Evolutionary conservation across 2,113 vertebrate genomes (phyloP).

Genomic region (Chauna torquata): DNA sequence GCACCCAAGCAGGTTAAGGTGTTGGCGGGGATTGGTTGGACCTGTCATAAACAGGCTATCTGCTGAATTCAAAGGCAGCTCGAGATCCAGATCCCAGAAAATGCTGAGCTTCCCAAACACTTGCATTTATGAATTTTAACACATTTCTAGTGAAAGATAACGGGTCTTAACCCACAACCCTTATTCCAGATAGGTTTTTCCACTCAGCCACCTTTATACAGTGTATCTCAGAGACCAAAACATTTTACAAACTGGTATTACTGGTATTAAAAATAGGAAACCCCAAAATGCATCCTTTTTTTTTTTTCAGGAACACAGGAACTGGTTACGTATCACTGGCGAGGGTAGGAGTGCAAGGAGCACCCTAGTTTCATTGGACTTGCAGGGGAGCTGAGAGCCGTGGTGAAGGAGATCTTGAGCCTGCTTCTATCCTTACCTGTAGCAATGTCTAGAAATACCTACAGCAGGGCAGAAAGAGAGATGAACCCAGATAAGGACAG

Average conservation of each 20-base stretch:
- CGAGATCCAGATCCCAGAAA: background rate
- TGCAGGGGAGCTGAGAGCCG: background rate
- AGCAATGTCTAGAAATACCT: background rate
- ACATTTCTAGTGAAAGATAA: background rate
- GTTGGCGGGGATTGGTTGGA: background rate
- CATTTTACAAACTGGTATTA: background rate
- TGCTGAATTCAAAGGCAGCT: background rate
- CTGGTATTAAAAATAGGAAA: background rate
- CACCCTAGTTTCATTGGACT: background rate
- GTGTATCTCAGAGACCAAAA: background rate
- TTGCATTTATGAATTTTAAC: background rate
- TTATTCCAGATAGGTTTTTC: background rate
- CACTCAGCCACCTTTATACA: background rate
- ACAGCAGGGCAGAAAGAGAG: background rate
- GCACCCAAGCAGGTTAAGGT: background rate
- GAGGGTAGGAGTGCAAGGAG: background rate
- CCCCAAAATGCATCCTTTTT: background rate
- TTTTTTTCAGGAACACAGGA: background rate
- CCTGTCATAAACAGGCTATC: background rate
- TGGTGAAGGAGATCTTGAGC: background rate
- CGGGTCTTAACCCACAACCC: background rate
- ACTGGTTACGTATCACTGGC: background rate
- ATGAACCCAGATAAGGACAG: rapidly evolving
- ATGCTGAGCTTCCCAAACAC: background rate
- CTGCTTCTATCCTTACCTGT: background rate